Evolutionary conservation across 1,140 invertebrate species (phyloP).

Genomic region (Dysdera silvatica): DNA sequence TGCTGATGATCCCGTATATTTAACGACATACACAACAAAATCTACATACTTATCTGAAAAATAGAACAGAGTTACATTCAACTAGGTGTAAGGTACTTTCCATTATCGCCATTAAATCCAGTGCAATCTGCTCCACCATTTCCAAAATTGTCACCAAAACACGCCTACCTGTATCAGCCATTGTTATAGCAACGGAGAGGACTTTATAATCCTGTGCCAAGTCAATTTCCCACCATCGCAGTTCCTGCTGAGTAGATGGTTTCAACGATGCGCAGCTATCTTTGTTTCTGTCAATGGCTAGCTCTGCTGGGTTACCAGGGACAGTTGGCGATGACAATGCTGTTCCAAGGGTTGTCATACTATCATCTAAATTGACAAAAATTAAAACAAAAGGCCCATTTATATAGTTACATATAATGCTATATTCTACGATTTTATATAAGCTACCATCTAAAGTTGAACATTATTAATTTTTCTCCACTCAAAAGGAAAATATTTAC

Average conservation of each 20-base stretch:
- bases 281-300: slow-evolving; percentile 20
- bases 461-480: no score
- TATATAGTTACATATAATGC: no score
- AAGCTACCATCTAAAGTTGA: no score
- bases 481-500: no score
- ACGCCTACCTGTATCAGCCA: slow-evolving; percentile 16
- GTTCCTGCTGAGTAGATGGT: slow-evolving; percentile 16
- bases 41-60: slow-evolving; percentile 26
- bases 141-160: no score
- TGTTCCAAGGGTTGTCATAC: slow-evolving; percentile 20
- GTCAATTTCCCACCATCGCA: slow-evolving; percentile 25
- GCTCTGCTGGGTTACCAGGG: slow-evolving; percentile 13
- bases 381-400: no score
- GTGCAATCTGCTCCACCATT: no score
- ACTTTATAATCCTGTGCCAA: slow-evolving; percentile 18
- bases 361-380: slow-evolving; percentile 15
- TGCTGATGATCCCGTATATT: neutral
- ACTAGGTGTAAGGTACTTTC: no score
- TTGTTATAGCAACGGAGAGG: slow-evolving; percentile 17
- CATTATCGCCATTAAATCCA: no score
- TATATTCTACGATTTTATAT: no score
- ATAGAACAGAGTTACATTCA: neutral
- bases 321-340: slow-evolving; percentile 16
- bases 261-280: slow-evolving; percentile 18
- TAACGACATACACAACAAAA: slow-evolving; percentile 19